Base-by-base conservation (phyloP, 1,140 invertebrate genomes). In the Drosophila nikananu region DNA sequence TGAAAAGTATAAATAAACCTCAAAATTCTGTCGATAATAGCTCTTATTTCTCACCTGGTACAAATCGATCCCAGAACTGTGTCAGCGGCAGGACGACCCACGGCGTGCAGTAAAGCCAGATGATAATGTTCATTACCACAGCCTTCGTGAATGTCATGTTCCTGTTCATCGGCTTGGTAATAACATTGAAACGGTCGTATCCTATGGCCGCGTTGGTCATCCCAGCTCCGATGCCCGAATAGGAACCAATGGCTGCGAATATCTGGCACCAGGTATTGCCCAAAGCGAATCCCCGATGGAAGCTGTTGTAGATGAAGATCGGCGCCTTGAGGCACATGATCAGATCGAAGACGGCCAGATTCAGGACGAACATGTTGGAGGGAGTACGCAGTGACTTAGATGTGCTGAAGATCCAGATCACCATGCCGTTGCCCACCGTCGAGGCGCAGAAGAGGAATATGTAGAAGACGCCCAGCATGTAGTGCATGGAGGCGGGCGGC, bases 361-460 rank as follows among this genome's bases (percentile, higher is more conserved):
- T 98, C 7, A 98, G 94, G 5, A 98, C 97, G 66, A 98, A 96
- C 93, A 98, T 96, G 84, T 98, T 98, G 10, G 97, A 98, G 17
- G 98, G 97, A 2, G 97, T 98, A 77, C 97, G 94, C 55, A 98
- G 92, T 49, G 95, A 95, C 93, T 97, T 97, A 5, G 97, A 91
- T 32, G 86, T 93, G 95, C 95, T 95, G 93, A 98, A 98, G 76
- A 98, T 96, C 95, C 96, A 98, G 79, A 98, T 95, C 72, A 98
- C 98, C 21, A 98, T 94, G 35, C 97, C 97, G 93, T 98, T 98
- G 71, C 98, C 98, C 4, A 96, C 91, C 3, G 97, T 93, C 5
- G 97, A 95, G 25, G 96, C 94, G 42, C 97, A 95, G 19, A 96
- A 97, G 66, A 98, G 96, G 51, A 96, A 94, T 30, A 96, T 95